Base-by-base conservation (phyloP, 2,113 vertebrate species). In the Cygnus buccinator region DNA sequence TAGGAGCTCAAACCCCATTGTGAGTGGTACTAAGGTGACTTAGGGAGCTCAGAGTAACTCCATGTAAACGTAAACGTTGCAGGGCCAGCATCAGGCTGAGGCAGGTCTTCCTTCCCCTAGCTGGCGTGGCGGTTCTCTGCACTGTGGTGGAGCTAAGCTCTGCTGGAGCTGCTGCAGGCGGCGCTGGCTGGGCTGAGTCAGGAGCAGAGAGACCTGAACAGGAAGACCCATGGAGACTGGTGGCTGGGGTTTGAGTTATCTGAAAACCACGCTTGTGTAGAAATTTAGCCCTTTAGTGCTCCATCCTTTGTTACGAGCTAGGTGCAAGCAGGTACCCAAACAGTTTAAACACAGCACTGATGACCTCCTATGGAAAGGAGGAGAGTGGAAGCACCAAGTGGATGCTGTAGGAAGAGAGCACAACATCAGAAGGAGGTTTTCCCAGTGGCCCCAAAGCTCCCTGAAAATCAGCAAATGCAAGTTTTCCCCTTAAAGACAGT, bases 291-390 rank as follows among this genome's bases (percentile, higher is more conserved):
- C 31, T 33, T 63, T 8, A 29, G 48, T 13, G 1, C 58, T 50
- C 12, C 14, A 5, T 10, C n/a, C 46, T 43, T 57, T 20, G 4
- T 22, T 28, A 46, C 26, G 63, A 81, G 39, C 52, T 39, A 10
- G 28, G 37, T 5, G 4, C 2, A 2, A 52, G 63, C 43, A 59
- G 44, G 71, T 11, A 15, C 15, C 52, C 35, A 5, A 61, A 65
- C 1, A 4, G 55, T n/a, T 26, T 16, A 11, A 37, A 10, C 33
- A 3, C 29, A 46, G 41, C 16, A 2, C n/a, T 2, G 39, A 6
- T 44, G 39, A 29, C 29, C 57, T 50, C 31, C 52, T 37, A 1
- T 9, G 68, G 48, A 39, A 65, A 59, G 61, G 50, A 54, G 73
- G 31, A 54, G 50, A 33, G 29, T 1, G 9, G 14, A 63, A 80